Conservation (phyloP, 2,797 vertebrate genomes). For the Benthosema pterotum region DNA sequence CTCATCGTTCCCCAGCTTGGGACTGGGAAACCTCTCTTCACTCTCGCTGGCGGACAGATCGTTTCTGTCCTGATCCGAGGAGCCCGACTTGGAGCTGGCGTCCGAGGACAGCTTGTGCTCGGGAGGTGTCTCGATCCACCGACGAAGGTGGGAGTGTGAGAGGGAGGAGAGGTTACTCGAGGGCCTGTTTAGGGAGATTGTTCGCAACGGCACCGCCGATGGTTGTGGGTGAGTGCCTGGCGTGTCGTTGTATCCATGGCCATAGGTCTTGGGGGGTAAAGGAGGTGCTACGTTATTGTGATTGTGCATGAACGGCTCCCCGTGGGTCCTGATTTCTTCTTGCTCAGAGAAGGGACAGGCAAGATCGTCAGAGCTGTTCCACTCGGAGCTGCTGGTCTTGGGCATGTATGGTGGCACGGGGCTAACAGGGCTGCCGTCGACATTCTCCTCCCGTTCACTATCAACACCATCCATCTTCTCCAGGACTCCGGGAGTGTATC, state of each 20-base stretch:
- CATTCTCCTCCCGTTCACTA: constrained; percentile 55
- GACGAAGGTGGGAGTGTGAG: constrained; percentile 47
- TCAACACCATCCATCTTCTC: constrained; percentile 51
- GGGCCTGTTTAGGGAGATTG: constrained; percentile 41
- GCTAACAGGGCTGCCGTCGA: constrained; percentile 56
- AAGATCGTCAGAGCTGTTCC: constrained; percentile 81
- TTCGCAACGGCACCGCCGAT: constrained; percentile 49
- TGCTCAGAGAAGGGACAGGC: constrained; percentile 70
- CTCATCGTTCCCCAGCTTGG: constrained; percentile 29
- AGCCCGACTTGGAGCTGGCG: constrained; percentile 78
- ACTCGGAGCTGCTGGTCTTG: constrained; percentile 81
- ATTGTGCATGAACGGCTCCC: constrained; percentile 40
- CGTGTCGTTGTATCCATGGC: constrained; percentile 47
- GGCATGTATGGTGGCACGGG: constrained; percentile 54
- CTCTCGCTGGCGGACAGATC: constrained; percentile 79
- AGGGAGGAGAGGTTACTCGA: constrained; percentile 50
- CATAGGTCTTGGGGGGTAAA: constrained; percentile 85
- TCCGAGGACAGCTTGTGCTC: constrained; percentile 72
- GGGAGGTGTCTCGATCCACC: constrained; percentile 66
- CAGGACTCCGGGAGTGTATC: constrained; percentile 66
- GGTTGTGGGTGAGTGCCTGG: constrained; percentile 34
- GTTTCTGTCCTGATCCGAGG: constrained; percentile 78
- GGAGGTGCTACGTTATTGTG: constrained; percentile 78
- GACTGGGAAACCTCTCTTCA: constrained; percentile 71
- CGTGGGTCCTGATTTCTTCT: constrained; percentile 56